Evolutionary conservation across 2,797 vertebrate genomes (phyloP).

Genomic region (Rhabdomys pumilio): DNA sequence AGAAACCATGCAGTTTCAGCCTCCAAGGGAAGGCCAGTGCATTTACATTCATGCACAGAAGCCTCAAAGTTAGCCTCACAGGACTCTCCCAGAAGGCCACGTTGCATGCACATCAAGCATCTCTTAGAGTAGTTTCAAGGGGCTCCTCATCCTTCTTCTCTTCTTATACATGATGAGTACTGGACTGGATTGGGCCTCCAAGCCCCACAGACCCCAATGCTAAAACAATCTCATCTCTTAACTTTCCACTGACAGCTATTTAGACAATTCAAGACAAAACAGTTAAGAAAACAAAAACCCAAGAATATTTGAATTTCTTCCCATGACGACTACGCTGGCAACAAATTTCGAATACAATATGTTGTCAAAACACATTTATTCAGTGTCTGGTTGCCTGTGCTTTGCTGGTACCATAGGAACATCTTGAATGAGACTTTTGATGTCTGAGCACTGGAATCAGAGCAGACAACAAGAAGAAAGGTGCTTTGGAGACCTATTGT

Average conservation of each 20-base stretch:
- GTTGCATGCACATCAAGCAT: accelerated
- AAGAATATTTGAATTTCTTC: slow-evolving; percentile 9
- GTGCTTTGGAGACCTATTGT: neutral
- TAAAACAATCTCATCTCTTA: neutral
- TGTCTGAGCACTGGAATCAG: neutral
- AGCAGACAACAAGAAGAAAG: neutral
- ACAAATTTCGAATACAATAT: slow-evolving; percentile 16
- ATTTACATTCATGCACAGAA: slow-evolving; percentile 56
- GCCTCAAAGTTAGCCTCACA: slow-evolving; percentile 36
- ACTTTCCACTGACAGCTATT: neutral
- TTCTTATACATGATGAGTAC: neutral
- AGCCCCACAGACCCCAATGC: neutral
- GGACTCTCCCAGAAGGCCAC: slow-evolving; percentile 28
- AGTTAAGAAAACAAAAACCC: neutral
- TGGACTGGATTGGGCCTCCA: neutral
- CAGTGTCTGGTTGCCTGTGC: neutral
- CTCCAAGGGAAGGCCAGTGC: neutral
- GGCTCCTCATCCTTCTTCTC: neutral
- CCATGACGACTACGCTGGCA: neutral
- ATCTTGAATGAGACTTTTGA: neutral
- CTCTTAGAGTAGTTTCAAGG: neutral
- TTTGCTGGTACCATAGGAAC: neutral
- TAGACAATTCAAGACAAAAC: neutral
- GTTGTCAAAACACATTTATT: slow-evolving; percentile 41
- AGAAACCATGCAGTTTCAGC: neutral